Evolutionary conservation across 2,888 invertebrate genomes (phyloP), one percentile per base, ranked within the genome.

Genomic region (Invenusta paracnida): DNA sequence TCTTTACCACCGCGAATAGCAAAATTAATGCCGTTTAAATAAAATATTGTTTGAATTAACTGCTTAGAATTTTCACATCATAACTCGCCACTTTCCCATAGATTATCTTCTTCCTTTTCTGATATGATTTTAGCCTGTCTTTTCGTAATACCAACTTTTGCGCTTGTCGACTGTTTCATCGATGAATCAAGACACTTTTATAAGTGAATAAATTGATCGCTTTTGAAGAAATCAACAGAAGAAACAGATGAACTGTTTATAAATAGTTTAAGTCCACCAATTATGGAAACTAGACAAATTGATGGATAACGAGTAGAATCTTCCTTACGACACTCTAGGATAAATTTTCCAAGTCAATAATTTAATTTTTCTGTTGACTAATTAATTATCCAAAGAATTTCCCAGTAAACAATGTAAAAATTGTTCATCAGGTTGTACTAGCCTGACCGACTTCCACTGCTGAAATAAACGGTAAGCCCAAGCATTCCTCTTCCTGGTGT

Each of bases 121-220:
- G 73, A 73, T 73, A 23, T 73, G 23, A 73, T 73, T 73, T 73
- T 23, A 73, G 73, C 5, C 73, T 73, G 73, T 73, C 73, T 5
- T 73, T 73, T 73, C 73, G 73, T 5, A 73, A 73, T 73, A 73
- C 73, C 73, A 23, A 73, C 73, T 73, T 73, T 73, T 73, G 17
- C 73, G 73, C 73, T 73, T 73, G 73, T 73, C 73, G 73, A 73
- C 73, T 23, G 73, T 73, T 73, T 73, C 73, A 73, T 73, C 73
- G 73, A 73, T 73, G 73, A 25, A 73, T 73, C 73, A 73, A 73
- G 73, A 73, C 73, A 73, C 73, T 23, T 23, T 73, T 23, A 13
- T 73, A 73, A 73, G 73, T 23, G 73, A 73, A 5, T 73, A 73
- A 73, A 73, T 23, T 73, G 5, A 13, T 73, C 73, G 27, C 73